Evolutionary conservation across 1,140 invertebrate species (phyloP).

Genomic region (Drosophila virilis): DNA sequence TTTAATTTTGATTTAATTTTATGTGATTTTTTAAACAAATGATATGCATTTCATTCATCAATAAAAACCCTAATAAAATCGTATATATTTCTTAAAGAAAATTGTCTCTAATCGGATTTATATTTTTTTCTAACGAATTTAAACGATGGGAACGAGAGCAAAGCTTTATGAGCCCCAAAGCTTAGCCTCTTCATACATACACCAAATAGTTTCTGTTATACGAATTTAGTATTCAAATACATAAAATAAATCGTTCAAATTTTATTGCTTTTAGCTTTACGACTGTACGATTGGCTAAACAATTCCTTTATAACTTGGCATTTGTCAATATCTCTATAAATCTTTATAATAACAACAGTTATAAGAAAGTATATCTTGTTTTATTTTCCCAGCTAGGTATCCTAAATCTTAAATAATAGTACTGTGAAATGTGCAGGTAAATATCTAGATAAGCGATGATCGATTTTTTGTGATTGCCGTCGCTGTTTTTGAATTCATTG

Average conservation of each 20-base stretch:
- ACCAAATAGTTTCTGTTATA: neutral
- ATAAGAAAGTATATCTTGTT: neutral
- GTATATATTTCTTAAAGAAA: too few relatives aligned
- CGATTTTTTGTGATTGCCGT: conserved; percentile 16
- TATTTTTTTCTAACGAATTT: neutral
- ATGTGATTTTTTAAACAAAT: too few relatives aligned
- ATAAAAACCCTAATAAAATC: too few relatives aligned
- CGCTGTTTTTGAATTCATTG: conserved; percentile 9
- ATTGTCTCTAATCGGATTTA: too few relatives aligned
- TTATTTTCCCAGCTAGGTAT: neutral
- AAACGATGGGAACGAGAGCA: conserved; percentile 8
- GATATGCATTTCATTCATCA: too few relatives aligned
- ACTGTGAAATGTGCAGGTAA: neutral
- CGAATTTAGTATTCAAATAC: conserved; percentile 38
- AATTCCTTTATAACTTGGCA: conserved; percentile 45
- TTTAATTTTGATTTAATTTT: too few relatives aligned
- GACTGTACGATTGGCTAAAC: conserved; percentile 59
- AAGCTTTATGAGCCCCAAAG: neutral
- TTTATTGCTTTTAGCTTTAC: conserved; percentile 59
- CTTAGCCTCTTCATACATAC: too few relatives aligned
- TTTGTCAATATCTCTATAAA: conserved; percentile 48
- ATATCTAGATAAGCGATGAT: neutral
- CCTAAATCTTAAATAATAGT: neutral
- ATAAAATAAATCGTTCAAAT: conserved; percentile 57
- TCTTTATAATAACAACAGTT: neutral